Evolutionary conservation across 2,888 invertebrate genomes (phyloP).

Genomic region (Smittia sp.): DNA sequence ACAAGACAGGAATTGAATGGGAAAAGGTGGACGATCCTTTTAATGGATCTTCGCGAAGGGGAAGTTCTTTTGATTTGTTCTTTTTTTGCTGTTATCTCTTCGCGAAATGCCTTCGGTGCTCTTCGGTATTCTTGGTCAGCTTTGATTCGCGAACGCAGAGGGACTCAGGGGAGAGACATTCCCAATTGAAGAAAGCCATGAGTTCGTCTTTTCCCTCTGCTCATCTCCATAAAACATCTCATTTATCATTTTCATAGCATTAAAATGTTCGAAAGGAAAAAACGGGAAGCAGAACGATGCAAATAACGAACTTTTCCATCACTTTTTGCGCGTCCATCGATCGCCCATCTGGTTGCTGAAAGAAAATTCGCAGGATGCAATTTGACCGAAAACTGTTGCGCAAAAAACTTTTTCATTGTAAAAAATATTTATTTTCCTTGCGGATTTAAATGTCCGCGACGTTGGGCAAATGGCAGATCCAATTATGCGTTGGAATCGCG

Average conservation of each 20-base stretch:
- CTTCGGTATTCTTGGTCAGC: conserved; percentile 4
- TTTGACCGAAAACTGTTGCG: not conserved
- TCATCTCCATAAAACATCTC: conserved; percentile 39
- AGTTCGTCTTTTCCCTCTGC: conserved; percentile 18
- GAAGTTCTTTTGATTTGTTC: not conserved
- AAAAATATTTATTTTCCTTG: not conserved
- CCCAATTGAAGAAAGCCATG: not conserved
- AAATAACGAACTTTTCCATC: conserved; percentile 38
- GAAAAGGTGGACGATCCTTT: conserved; percentile 19
- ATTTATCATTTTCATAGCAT: conserved; percentile 40
- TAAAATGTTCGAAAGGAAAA: conserved; percentile 10
- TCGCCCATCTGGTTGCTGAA: conserved; percentile 5
- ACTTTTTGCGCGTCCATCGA: conserved; percentile 7
- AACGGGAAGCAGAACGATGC: conserved; percentile 12
- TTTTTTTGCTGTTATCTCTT: not conserved
- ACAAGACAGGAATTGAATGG: conserved; percentile 7
- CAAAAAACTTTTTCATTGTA: conserved; percentile 2
- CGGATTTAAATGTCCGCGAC: not conserved
- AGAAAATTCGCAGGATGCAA: conserved; percentile 32
- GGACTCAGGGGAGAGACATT: not conserved
- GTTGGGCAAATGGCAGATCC: conserved; percentile 62
- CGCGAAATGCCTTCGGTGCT: conserved; percentile 20
- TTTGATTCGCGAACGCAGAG: not conserved
- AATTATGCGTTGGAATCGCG: conserved; percentile 72
- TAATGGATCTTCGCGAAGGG: not conserved